Conservation (phyloP, 2,888 invertebrate species). For the Nomada flava region DNA sequence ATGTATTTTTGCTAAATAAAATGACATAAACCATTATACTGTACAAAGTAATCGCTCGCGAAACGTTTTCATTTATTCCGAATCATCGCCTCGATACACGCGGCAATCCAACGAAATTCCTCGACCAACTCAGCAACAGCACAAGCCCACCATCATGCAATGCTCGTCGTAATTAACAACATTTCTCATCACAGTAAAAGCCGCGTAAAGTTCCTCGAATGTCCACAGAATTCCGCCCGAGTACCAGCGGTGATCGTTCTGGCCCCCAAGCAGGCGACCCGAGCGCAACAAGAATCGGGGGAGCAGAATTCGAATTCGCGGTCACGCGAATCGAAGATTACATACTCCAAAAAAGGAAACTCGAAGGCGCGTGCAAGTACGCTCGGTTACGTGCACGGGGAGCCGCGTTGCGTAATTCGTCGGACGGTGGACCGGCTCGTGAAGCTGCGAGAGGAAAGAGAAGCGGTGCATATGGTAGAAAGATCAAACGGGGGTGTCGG, state of each 20-base stretch:
- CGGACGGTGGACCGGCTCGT: constrained; percentile 9
- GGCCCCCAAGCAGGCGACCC: too few species aligned
- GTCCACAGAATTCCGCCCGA: too few species aligned
- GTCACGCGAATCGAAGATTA: background rate
- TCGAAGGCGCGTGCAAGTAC: constrained; percentile 4
- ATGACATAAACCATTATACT: background rate
- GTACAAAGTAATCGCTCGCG: background rate
- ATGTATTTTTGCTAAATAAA: constrained; percentile 26
- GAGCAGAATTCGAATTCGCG: background rate
- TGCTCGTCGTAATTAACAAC: too few species aligned
- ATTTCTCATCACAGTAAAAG: too few species aligned
- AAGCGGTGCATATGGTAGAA: constrained; percentile 70
- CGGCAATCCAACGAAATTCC: too few species aligned
- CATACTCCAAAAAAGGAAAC: background rate
- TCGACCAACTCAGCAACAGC: too few species aligned
- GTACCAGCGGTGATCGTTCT: too few species aligned
- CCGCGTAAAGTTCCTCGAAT: too few species aligned
- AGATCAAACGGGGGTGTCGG: constrained; percentile 77
- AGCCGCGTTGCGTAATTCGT: constrained; percentile 63
- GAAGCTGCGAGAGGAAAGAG: constrained; percentile 38
- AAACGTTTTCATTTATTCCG: too few species aligned
- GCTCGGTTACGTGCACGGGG: background rate
- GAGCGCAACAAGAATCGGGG: too few species aligned
- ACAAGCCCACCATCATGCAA: too few species aligned
- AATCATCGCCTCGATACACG: too few species aligned